Conservation (phyloP, 1,140 invertebrate genomes). For the Conus betulinus region DNA sequence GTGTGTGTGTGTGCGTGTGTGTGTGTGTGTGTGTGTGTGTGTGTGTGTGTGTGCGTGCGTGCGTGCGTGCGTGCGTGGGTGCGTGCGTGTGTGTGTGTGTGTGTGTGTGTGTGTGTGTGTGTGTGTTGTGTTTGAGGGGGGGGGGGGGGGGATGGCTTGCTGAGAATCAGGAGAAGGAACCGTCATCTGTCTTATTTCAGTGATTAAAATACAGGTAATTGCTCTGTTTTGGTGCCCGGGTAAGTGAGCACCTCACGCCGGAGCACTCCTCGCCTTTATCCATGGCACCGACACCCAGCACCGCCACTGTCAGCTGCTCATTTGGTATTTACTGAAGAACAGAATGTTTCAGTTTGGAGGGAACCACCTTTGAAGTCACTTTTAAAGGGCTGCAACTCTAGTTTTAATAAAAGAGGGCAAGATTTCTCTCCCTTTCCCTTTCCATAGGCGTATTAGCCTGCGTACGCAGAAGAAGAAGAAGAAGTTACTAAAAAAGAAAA, state of each 20-base stretch:
- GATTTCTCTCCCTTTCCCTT: background rate
- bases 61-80: background rate
- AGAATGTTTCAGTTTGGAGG: background rate
- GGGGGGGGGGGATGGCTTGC: too few species aligned
- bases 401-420: background rate
- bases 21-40: constrained; percentile 14
- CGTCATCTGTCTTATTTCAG: background rate
- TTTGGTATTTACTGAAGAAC: background rate
- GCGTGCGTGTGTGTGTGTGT: background rate
- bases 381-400: background rate
- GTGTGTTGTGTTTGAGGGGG: background rate
- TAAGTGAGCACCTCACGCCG: background rate
- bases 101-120: constrained; percentile 22
- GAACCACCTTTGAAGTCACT: background rate
- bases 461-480: too few species aligned
- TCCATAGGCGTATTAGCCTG: too few species aligned
- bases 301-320: background rate
- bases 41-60: constrained; percentile 4
- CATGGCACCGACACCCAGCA: background rate
- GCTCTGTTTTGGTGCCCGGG: background rate
- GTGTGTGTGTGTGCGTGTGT: constrained; percentile 16
- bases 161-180: background rate
- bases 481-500: too few species aligned
- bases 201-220: background rate
- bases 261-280: background rate